A percentile compares a stretch with the other conserved stretches of the same genome.
These are phyloP conservation scores for Oryctes rhinoceros DNA, from an alignment of 1,140 invertebrate species.

Conservation along the genomic window DNA sequence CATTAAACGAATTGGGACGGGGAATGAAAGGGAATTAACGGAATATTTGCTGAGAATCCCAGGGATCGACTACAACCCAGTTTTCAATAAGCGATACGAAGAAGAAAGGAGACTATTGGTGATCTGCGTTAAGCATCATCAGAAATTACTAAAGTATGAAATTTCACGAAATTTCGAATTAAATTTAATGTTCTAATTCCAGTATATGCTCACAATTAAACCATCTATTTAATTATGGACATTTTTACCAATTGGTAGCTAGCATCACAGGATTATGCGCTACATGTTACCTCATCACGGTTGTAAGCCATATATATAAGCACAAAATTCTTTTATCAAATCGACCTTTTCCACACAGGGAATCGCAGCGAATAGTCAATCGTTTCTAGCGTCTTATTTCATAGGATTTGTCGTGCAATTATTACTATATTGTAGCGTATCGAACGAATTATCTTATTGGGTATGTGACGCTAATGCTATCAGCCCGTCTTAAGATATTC, in stretches of 20 bases:
- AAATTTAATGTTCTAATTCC: not conserved
- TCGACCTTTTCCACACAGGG: no score
- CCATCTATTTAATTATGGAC: not conserved
- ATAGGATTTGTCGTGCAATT: not conserved
- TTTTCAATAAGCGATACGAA: not conserved
- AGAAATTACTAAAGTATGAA: not conserved
- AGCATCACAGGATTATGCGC: not conserved
- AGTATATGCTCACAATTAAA: not conserved
- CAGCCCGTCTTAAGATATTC: not conserved
- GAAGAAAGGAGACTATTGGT: conserved; percentile 5
- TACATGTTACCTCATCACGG: not conserved
- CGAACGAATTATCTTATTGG: conserved; percentile 9
- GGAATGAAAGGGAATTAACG: not conserved
- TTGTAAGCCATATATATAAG: not conserved
- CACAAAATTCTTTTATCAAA: no score
- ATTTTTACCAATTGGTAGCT: conserved; percentile 7
- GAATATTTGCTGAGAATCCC: not conserved
- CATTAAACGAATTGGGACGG: not conserved
- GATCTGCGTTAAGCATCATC: not conserved
- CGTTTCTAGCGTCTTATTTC: not conserved
- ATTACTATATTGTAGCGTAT: not conserved
- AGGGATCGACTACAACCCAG: not conserved
- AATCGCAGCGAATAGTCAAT: no score
- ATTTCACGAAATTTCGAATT: not conserved
- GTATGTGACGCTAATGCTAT: not conserved